These are phyloP conservation scores for Gavia stellata DNA, from an alignment of 2,113 vertebrate species.

Conservation along the genomic window DNA sequence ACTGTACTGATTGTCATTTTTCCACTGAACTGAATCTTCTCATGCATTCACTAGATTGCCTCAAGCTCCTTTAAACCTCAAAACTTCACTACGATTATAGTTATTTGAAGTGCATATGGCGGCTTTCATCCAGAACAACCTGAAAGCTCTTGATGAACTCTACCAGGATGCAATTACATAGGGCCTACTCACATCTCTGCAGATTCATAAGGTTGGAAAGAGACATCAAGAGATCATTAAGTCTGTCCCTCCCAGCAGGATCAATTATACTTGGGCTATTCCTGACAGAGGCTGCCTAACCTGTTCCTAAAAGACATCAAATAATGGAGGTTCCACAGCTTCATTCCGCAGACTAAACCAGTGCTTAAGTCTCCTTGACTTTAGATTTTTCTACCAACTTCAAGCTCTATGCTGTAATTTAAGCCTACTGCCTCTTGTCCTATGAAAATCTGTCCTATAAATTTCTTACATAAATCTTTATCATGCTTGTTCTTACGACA, in stretches of 20 bases:
- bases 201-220: background rate
- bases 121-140: background rate
- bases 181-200: background rate
- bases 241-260: background rate
- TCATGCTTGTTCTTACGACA: background rate
- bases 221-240: background rate
- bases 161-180: background rate
- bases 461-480: background rate
- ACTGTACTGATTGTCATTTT: background rate
- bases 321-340: background rate
- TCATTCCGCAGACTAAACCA: background rate
- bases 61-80: background rate
- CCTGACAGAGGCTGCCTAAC: background rate
- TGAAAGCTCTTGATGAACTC: background rate
- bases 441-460: background rate
- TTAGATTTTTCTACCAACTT: background rate
- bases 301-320: background rate
- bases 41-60: background rate
- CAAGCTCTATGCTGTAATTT: background rate
- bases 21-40: background rate
- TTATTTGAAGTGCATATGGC: background rate
- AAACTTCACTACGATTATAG: background rate
- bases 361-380: background rate
- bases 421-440: background rate
- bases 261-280: background rate